A percentile compares a stretch with the other conserved stretches of the same genome.
These are phyloP conservation scores for Fragum whitleyi DNA, from an alignment of 2,888 invertebrate genomes.

Conservation along the genomic window DNA sequence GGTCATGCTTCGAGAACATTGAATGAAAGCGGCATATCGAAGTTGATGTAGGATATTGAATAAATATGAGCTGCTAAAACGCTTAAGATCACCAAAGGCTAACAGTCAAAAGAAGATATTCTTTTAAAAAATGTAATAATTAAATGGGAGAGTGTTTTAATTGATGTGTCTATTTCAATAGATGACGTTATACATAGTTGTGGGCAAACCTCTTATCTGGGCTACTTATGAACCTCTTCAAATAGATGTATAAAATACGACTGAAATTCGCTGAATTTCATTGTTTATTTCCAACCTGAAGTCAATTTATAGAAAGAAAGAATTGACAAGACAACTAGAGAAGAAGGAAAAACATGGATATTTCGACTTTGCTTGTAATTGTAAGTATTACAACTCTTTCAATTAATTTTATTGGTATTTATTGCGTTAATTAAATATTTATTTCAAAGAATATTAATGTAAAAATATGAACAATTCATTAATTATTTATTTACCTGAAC, in stretches of 20 bases:
- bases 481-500: no score
- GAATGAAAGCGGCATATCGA: no score
- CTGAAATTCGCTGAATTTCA: background rate
- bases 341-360: background rate
- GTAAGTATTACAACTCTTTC: background rate
- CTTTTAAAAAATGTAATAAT: background rate
- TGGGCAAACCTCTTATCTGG: background rate
- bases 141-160: background rate
- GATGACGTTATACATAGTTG: constrained; percentile 2
- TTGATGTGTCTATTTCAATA: background rate
- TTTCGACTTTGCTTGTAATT: background rate
- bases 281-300: background rate
- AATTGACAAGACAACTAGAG: background rate
- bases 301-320: background rate
- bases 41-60: no score
- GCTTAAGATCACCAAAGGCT: no score
- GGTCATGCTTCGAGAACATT: no score
- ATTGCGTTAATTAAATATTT: no score
- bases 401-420: no score
- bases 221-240: background rate
- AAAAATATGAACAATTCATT: no score
- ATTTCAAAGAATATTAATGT: no score
- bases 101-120: no score
- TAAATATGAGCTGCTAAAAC: no score
- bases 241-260: constrained; percentile 1